phyloP scores from a whole-genome alignment of 2,888 invertebrate species.

The Atherix ibis region DNA sequence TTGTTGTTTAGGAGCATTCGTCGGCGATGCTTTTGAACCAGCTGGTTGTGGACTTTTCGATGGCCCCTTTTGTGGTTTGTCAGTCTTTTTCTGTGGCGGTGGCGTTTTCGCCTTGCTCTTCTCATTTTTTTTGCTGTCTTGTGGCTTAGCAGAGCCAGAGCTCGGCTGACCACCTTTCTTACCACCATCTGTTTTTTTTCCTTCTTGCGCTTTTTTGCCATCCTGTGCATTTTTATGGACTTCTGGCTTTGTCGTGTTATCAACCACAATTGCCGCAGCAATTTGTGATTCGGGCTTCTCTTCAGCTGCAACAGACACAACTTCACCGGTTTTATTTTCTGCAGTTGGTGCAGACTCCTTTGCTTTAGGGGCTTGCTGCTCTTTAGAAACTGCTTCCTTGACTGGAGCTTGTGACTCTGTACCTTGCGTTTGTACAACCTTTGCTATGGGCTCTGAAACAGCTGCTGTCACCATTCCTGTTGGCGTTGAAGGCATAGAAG shows the following conservation, averaged over 20 bases:
- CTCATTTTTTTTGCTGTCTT: slow-evolving; percentile 6
- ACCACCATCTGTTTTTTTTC: slow-evolving; percentile 14
- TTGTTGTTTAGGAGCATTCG: neutral
- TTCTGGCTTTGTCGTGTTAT: neutral
- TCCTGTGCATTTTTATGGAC: no score
- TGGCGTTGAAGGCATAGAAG: no score
- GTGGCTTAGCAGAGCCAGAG: neutral
- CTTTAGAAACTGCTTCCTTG: neutral
- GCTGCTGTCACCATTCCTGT: no score
- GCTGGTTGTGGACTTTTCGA: neutral
- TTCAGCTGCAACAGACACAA: slow-evolving; percentile 82
- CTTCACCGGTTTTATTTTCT: slow-evolving; percentile 61
- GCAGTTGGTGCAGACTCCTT: slow-evolving; percentile 4
- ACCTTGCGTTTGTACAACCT: slow-evolving; percentile 13
- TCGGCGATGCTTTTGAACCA: no score
- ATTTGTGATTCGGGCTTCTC: slow-evolving; percentile 74
- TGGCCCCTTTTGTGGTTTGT: neutral
- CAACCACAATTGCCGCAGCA: slow-evolving; percentile 37
- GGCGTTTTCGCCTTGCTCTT: slow-evolving; percentile 7
- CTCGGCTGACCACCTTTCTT: slow-evolving; percentile 30
- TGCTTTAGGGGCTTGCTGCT: neutral
- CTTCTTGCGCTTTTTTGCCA: neutral
- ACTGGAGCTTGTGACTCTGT: neutral
- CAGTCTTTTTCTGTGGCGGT: slow-evolving; percentile 4
- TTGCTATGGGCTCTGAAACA: slow-evolving; percentile 45